Evolutionary conservation across 2,888 invertebrate species (phyloP).

Genomic region (Brassicogethes aeneus): DNA sequence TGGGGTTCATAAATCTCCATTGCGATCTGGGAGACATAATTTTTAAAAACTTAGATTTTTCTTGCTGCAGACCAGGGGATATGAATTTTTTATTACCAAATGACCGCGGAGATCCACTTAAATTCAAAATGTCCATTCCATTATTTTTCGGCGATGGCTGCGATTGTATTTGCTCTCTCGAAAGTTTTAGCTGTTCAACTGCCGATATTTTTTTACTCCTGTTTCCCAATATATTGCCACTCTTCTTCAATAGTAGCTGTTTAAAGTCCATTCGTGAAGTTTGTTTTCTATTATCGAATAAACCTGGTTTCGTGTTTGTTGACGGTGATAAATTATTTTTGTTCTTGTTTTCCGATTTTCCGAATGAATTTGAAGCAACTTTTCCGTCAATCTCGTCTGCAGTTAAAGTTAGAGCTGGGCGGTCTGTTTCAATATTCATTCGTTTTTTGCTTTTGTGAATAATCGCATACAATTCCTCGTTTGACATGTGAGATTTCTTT

Average conservation of each 20-base stretch:
- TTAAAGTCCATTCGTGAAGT: conserved; percentile 81
- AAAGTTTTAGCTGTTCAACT: conserved; percentile 68
- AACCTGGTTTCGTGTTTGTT: conserved; percentile 45
- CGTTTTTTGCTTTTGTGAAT: conserved; percentile 71
- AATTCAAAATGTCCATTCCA: conserved; percentile 56
- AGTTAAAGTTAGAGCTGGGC: conserved; percentile 35
- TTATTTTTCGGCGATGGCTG: conserved; percentile 21
- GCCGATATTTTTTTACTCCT: conserved; percentile 60
- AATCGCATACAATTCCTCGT: conserved; percentile 67
- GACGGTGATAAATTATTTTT: conserved; percentile 35
- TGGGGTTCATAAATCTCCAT: conserved; percentile 64
- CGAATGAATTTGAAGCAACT: conserved; percentile 44
- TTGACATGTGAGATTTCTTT: conserved; percentile 66
- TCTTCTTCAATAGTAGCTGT: conserved; percentile 67
- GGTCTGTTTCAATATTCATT: conserved; percentile 55
- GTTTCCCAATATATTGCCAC: conserved; percentile 46
- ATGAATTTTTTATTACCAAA: conserved; percentile 53
- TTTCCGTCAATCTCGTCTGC: conserved; percentile 20
- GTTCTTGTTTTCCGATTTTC: conserved; percentile 27
- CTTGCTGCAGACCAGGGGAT: conserved; percentile 40
- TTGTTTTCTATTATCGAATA: conserved; percentile 61
- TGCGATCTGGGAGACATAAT: conserved; percentile 60
- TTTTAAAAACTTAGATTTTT: conserved; percentile 42
- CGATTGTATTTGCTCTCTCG: conserved; percentile 45
- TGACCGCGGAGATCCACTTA: conserved; percentile 63